phyloP scores from a whole-genome alignment of 2,113 vertebrate species.

The Gnathonemus longibarbis region DNA sequence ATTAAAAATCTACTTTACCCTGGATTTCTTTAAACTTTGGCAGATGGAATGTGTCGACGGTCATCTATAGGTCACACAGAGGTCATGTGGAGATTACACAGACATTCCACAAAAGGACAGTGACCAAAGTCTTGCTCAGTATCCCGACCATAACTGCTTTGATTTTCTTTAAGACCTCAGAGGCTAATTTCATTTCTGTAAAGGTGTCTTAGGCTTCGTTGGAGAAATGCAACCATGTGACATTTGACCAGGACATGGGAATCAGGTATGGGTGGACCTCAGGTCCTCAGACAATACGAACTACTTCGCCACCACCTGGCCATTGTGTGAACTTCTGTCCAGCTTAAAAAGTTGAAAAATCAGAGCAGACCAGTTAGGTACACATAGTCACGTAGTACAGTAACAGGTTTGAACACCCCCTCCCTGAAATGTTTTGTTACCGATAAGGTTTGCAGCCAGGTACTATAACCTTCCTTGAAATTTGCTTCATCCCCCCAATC shows the following conservation, averaged over 20 bases:
- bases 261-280: background rate
- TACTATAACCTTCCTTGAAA: background rate
- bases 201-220: background rate
- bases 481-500: background rate
- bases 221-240: background rate
- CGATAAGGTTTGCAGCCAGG: background rate
- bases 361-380: background rate
- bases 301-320: background rate
- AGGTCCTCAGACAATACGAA: background rate
- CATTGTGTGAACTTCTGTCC: background rate
- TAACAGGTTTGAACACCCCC: background rate
- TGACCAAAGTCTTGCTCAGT: background rate
- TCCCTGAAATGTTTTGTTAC: background rate
- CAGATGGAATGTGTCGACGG: background rate
- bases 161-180: background rate
- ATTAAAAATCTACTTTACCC: slow-evolving; percentile 9
- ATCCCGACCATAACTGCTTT: background rate
- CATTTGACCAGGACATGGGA: background rate
- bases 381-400: background rate
- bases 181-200: background rate
- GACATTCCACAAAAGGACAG: background rate
- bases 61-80: background rate
- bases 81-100: background rate
- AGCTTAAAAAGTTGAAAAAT: background rate
- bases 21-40: background rate